phyloP scores from a whole-genome alignment of 2,797 vertebrate genomes.

The Enteromius paludinosus region DNA sequence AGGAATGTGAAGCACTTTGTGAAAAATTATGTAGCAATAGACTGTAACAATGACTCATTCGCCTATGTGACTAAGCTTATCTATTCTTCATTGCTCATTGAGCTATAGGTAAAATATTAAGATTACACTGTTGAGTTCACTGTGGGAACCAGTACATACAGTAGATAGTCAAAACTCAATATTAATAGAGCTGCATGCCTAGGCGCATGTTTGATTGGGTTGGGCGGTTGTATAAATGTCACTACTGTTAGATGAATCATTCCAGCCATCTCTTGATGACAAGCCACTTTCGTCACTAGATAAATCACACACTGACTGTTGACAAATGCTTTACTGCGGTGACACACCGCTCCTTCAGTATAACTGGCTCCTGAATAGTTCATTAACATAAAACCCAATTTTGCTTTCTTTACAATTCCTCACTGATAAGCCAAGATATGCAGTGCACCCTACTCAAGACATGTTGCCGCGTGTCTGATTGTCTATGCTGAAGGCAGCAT shows the following conservation, averaged over 20 bases:
- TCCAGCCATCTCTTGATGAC: background rate
- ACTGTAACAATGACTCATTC: conserved; percentile 26
- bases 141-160: background rate
- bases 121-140: background rate
- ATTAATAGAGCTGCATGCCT: background rate
- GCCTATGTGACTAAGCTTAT: conserved; percentile 12
- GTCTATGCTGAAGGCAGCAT: background rate
- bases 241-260: background rate
- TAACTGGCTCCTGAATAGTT: background rate
- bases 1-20: conserved; percentile 1
- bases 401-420: background rate
- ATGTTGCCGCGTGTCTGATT: background rate
- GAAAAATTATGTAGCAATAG: conserved; percentile 17
- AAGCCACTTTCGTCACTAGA: background rate
- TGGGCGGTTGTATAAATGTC: background rate
- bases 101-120: conserved; percentile 12
- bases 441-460: background rate
- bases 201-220: background rate
- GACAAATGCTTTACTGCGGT: background rate
- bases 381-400: background rate
- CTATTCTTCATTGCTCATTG: background rate
- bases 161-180: conserved; percentile 10
- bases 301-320: conserved; percentile 1
- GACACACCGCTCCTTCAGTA: background rate
- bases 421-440: background rate